Conservation (phyloP, 2,888 invertebrate genomes). For the Siphonodentalium dalli region DNA sequence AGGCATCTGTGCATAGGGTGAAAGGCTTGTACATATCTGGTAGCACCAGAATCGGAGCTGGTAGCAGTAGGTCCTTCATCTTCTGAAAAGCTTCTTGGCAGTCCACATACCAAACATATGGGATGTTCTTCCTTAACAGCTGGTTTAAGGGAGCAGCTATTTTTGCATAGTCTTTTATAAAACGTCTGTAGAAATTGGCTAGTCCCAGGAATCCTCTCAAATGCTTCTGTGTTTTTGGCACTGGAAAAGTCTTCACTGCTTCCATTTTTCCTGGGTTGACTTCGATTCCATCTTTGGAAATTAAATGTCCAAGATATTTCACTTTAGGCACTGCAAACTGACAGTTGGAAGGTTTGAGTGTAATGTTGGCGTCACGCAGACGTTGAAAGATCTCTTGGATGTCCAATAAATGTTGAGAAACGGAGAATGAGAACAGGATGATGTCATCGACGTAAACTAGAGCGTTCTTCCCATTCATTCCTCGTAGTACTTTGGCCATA, state of each 20-base stretch:
- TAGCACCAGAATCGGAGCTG: conserved; percentile 24
- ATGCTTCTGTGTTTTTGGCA: conserved; percentile 23
- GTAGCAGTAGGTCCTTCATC: conserved; percentile 11
- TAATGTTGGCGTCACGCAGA: conserved; percentile 19
- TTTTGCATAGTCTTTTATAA: conserved; percentile 17
- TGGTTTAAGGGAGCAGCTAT: conserved; percentile 19
- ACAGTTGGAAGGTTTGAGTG: conserved; percentile 27
- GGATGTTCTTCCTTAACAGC: conserved; percentile 12
- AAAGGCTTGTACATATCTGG: conserved; percentile 26
- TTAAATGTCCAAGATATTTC: conserved; percentile 28
- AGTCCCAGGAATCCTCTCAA: conserved; percentile 19
- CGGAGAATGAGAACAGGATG: conserved; percentile 20
- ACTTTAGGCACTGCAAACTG: conserved; percentile 22
- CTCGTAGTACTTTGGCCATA: conserved; percentile 12
- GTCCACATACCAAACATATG: conserved; percentile 20
- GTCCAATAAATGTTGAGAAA: conserved; percentile 26
- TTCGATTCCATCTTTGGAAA: conserved; percentile 27
- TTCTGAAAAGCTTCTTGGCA: conserved; percentile 13
- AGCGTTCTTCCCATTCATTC: conserved; percentile 27
- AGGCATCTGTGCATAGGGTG: conserved; percentile 24
- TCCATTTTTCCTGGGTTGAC: conserved; percentile 25
- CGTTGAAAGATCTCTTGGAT: conserved; percentile 21
- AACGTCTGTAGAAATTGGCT: conserved; percentile 22
- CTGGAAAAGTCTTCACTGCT: conserved; percentile 18
- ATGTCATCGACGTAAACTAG: conserved; percentile 36